Evolutionary conservation across 2,113 vertebrate genomes (phyloP).

Genomic region (Rhinoptilus africanus): DNA sequence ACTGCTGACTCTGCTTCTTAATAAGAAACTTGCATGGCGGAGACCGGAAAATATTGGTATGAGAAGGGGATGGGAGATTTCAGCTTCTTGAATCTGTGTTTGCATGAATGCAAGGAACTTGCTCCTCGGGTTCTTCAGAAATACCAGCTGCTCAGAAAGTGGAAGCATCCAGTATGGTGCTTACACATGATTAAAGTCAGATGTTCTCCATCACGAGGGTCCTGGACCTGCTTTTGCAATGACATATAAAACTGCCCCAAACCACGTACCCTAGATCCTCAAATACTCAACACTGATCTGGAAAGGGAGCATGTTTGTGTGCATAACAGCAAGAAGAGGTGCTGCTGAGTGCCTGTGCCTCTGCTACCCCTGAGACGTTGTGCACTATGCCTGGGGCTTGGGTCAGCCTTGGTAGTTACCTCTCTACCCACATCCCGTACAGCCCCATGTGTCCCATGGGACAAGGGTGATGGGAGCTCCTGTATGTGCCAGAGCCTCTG

Average conservation of each 20-base stretch:
- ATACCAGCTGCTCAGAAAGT: neutral
- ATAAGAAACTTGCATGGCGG: slow-evolving; percentile 43
- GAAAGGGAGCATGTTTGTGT: neutral
- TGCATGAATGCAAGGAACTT: neutral
- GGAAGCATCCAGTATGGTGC: neutral
- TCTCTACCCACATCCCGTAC: neutral
- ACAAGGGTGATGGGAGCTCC: neutral
- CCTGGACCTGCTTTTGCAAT: neutral
- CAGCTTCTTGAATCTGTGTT: neutral
- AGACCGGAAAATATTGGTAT: slow-evolving; percentile 59
- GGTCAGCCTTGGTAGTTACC: neutral
- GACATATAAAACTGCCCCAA: neutral
- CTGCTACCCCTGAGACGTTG: accelerated
- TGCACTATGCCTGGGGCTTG: no score
- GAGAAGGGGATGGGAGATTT: neutral
- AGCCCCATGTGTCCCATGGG: accelerated
- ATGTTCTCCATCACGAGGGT: neutral
- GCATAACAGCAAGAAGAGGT: neutral
- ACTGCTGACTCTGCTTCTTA: slow-evolving; percentile 64
- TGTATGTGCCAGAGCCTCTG: neutral
- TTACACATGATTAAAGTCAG: neutral
- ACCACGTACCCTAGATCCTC: accelerated
- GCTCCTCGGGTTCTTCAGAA: neutral
- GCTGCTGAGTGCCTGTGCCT: neutral
- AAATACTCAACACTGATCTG: neutral